These are phyloP conservation scores for Drosophila varians DNA, from an alignment of 1,140 invertebrate genomes.

Conservation along the genomic window DNA sequence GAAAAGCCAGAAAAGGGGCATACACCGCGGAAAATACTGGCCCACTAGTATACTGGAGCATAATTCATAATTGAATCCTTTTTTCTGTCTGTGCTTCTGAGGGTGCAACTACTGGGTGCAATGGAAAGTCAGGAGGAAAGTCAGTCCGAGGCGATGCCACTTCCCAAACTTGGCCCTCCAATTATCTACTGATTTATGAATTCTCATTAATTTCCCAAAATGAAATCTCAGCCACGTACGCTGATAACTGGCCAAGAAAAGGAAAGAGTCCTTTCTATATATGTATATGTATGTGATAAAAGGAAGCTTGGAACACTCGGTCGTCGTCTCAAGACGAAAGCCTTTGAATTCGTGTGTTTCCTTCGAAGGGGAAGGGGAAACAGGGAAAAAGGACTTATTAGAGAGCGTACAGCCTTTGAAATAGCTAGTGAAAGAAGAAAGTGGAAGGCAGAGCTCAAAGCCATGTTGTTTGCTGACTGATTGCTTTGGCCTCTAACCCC, in stretches of 20 bases:
- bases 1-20: conserved; percentile 38
- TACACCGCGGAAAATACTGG: conserved; percentile 10
- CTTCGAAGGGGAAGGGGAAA: not conserved
- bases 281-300: no score
- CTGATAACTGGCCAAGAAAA: conserved; percentile 21
- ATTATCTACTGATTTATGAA: conserved; percentile 60
- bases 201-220: conserved; percentile 49
- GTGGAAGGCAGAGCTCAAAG: conserved; percentile 46
- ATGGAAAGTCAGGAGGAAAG: conserved; percentile 16
- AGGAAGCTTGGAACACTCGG: conserved; percentile 8
- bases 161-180: conserved; percentile 27
- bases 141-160: conserved; percentile 13
- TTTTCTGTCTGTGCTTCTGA: not conserved
- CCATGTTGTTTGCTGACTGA: conserved; percentile 71
- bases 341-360: conserved; percentile 36
- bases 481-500: conserved; percentile 53
- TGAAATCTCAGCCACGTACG: conserved; percentile 34
- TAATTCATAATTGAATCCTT: not conserved
- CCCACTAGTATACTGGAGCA: not conserved
- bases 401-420: conserved; percentile 34
- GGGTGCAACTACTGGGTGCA: conserved; percentile 30
- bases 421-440: conserved; percentile 16
- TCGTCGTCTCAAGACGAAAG: conserved; percentile 32
- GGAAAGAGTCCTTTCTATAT: no score
- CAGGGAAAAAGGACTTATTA: conserved; percentile 24